phyloP scores from a whole-genome alignment of 2,888 invertebrate species.

The Uropetala carovei region DNA sequence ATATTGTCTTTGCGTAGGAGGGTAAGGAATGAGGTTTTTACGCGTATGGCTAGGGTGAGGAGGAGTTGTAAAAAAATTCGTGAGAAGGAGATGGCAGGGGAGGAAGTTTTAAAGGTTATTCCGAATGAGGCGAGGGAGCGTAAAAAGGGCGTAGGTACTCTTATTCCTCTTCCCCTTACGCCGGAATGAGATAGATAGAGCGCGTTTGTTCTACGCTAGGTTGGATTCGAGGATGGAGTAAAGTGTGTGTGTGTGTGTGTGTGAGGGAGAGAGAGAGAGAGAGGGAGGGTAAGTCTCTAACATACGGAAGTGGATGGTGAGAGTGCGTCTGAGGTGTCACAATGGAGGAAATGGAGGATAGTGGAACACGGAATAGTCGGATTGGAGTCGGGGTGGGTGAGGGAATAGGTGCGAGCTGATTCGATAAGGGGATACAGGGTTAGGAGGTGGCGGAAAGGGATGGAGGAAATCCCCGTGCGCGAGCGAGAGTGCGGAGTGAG shows the following conservation, averaged over 20 bases:
- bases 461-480: neutral
- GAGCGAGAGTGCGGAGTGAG: no score
- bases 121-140: neutral
- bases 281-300: neutral
- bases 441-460: neutral
- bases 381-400: neutral
- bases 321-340: neutral
- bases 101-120: neutral
- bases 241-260: neutral
- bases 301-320: neutral
- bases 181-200: neutral
- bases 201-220: neutral
- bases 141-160: neutral
- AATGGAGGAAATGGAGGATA: conserved; percentile 17
- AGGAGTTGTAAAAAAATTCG: neutral
- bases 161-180: neutral
- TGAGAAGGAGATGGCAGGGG: neutral
- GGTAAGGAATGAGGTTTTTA: neutral
- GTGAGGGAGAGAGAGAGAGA: no score
- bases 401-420: conserved; percentile 18
- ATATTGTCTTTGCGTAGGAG: neutral
- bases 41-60: neutral
- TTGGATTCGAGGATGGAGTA: neutral
- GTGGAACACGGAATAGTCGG: neutral
- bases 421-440: conserved; percentile 6